Conservation (phyloP, 2,113 vertebrate genomes). For the Brachyhypopomus gauderio region DNA sequence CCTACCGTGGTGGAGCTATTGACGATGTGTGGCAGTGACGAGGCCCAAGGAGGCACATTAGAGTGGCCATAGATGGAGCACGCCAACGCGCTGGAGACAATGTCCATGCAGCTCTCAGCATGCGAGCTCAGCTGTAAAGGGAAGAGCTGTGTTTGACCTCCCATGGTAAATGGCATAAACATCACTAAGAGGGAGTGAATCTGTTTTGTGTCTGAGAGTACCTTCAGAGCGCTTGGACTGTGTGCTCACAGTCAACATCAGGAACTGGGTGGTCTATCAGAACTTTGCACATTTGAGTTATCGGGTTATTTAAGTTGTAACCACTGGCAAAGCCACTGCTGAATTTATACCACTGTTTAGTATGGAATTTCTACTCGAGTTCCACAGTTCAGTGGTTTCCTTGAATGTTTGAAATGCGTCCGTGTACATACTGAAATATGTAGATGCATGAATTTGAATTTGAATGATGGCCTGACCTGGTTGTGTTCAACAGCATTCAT, state of each 20-base stretch:
- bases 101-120: background rate
- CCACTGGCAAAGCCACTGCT: background rate
- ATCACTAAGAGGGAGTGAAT: background rate
- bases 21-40: background rate
- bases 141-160: conserved; percentile 29
- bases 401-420: background rate
- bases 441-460: too few relatives aligned
- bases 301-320: background rate
- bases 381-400: background rate
- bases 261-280: conserved; percentile 27
- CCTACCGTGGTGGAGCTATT: background rate
- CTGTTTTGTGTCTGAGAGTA: conserved; percentile 29
- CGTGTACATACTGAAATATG: background rate
- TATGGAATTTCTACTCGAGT: background rate
- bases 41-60: background rate
- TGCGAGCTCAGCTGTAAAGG: background rate
- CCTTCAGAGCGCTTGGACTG: background rate
- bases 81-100: background rate
- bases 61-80: background rate
- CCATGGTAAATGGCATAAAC: conserved; percentile 11
- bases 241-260: conserved; percentile 14
- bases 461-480: too few relatives aligned
- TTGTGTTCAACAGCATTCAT: too few relatives aligned
- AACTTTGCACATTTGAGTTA: background rate
- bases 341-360: background rate